Conservation (phyloP, 1,140 invertebrate genomes). For the Microplitis mediator region DNA sequence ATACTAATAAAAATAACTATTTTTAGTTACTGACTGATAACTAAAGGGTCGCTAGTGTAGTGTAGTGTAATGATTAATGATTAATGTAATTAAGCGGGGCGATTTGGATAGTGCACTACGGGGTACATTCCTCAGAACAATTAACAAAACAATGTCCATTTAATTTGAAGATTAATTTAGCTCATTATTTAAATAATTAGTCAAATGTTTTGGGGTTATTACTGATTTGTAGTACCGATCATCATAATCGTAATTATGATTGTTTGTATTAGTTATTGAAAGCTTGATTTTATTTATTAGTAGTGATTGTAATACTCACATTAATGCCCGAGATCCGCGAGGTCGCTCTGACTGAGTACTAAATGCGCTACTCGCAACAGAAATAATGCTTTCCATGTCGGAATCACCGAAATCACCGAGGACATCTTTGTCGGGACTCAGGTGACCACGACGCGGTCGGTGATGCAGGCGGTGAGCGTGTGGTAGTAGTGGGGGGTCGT, state of each 20-base stretch:
- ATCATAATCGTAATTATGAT: not conserved
- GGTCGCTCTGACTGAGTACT: slow-evolving; percentile 90
- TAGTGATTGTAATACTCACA: slow-evolving; percentile 63
- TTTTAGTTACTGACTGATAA: not conserved
- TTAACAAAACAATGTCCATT: slow-evolving; percentile 56
- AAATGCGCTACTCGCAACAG: slow-evolving; percentile 87
- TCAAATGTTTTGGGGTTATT: not conserved
- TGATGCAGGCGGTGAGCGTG: slow-evolving; percentile 61
- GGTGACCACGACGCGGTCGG: slow-evolving; percentile 61
- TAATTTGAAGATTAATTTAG: slow-evolving; percentile 52
- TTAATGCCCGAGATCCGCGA: slow-evolving; percentile 71
- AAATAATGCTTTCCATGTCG: slow-evolving; percentile 87
- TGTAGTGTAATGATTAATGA: too few relatives aligned
- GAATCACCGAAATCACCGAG: slow-evolving; percentile 79
- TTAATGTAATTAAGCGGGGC: not conserved
- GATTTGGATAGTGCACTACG: not conserved
- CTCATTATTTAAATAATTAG: slow-evolving; percentile 21
- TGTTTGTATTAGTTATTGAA: slow-evolving; percentile 12
- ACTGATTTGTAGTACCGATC: slow-evolving; percentile 18
- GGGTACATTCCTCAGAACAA: not conserved
- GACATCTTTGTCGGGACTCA: slow-evolving; percentile 75
- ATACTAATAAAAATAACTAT: not conserved
- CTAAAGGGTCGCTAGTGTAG: not conserved
- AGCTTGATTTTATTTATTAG: too few relatives aligned
- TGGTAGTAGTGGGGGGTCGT: slow-evolving; percentile 54